phyloP scores from a whole-genome alignment of 2,797 vertebrate species.

The Trematomus bernacchii region DNA sequence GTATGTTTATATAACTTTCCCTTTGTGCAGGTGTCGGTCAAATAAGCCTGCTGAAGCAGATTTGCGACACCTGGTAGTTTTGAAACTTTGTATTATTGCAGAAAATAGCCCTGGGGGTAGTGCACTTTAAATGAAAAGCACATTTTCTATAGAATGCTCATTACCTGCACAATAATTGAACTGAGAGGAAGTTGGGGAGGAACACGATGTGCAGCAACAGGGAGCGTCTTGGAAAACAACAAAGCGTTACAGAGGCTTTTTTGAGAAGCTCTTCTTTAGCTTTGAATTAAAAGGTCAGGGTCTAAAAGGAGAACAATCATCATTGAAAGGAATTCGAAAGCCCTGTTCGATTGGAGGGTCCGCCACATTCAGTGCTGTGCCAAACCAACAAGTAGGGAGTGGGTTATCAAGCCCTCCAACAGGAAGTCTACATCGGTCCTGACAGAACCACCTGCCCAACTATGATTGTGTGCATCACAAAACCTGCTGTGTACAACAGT shows the following conservation, averaged over 20 bases:
- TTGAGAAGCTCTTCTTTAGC: background rate
- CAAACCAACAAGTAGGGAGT: too few relatives aligned
- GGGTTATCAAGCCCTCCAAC: too few relatives aligned
- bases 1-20: slow-evolving; percentile 55
- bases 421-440: too few relatives aligned
- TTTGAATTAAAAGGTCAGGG: background rate
- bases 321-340: background rate
- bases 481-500: too few relatives aligned
- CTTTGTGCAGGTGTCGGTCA: slow-evolving; percentile 44
- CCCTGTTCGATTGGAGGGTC: too few relatives aligned
- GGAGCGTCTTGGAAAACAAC: background rate
- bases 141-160: slow-evolving; percentile 42
- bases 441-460: too few relatives aligned
- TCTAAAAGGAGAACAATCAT: background rate
- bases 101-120: slow-evolving; percentile 36
- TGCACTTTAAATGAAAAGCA: slow-evolving; percentile 44
- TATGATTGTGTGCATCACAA: too few relatives aligned
- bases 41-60: slow-evolving; percentile 37
- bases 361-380: too few relatives aligned
- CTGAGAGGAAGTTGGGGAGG: slow-evolving; percentile 20
- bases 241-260: background rate
- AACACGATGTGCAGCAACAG: slow-evolving; percentile 13
- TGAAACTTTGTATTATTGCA: slow-evolving; percentile 37
- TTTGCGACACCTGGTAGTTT: slow-evolving; percentile 43
- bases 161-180: slow-evolving; percentile 56